phyloP scores from a whole-genome alignment of 2,888 invertebrate species.

The Tridacna gigas region DNA sequence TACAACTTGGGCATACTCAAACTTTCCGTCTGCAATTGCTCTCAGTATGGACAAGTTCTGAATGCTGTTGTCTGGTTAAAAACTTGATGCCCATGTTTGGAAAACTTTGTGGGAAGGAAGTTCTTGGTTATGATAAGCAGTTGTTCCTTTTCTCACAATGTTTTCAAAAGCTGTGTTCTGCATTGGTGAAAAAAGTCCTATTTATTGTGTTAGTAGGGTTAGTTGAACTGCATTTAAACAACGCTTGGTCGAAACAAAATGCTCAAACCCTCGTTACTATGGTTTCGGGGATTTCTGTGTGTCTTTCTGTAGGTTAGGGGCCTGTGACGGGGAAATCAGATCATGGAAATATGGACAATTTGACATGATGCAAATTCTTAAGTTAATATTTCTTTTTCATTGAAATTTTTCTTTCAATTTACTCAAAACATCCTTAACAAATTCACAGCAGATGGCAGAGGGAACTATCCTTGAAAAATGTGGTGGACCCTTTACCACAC shows the following conservation, averaged over 20 bases:
- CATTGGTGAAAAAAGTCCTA: too few species aligned
- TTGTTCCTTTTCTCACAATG: neutral
- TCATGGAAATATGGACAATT: neutral
- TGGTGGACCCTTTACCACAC: neutral
- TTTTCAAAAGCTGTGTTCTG: neutral
- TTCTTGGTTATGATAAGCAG: neutral
- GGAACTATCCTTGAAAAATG: neutral
- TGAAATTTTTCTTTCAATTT: neutral
- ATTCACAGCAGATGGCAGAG: too few species aligned
- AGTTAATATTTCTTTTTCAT: neutral
- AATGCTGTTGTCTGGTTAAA: too few species aligned
- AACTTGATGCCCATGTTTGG: neutral
- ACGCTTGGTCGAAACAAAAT: neutral
- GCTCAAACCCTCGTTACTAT: constrained; percentile 1
- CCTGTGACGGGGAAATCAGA: neutral
- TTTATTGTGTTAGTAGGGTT: neutral
- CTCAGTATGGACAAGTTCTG: too few species aligned
- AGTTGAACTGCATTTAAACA: neutral
- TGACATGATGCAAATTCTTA: neutral
- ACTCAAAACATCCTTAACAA: too few species aligned
- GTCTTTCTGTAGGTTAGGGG: neutral
- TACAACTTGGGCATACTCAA: too few species aligned
- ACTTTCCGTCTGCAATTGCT: too few species aligned
- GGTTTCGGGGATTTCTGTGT: neutral
- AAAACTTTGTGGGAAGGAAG: neutral